These are phyloP conservation scores for Pyralis farinalis DNA, from an alignment of 2,888 invertebrate genomes.

Conservation along the genomic window DNA sequence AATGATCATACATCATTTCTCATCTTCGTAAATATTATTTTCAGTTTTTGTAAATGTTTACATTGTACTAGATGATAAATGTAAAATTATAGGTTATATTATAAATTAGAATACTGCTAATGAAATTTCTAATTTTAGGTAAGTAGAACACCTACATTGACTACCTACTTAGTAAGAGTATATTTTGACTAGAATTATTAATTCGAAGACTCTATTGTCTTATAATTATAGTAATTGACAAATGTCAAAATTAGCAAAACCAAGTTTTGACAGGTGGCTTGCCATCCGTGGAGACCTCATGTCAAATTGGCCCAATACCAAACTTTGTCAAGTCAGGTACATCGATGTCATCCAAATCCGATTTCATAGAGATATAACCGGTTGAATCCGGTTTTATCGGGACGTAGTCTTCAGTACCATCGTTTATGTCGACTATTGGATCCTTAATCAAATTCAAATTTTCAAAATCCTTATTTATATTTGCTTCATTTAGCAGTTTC, in stretches of 20 bases:
- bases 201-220: background rate
- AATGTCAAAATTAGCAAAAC: conserved; percentile 52
- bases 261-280: conserved; percentile 71
- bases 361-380: conserved; percentile 25
- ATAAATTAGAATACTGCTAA: no score
- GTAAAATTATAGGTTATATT: no score
- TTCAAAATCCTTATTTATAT: conserved; percentile 56
- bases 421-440: conserved; percentile 56
- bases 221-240: no score
- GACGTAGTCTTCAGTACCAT: conserved; percentile 68
- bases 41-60: no score
- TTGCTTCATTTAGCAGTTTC: conserved; percentile 70
- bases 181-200: no score
- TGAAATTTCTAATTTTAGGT: no score
- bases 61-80: no score
- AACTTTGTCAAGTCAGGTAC: conserved; percentile 63
- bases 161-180: no score
- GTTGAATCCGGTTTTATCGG: conserved; percentile 42
- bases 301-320: conserved; percentile 64
- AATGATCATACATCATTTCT: no score
- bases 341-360: conserved; percentile 55
- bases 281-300: conserved; percentile 50
- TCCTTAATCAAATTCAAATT: conserved; percentile 41
- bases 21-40: no score
- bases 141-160: no score